Base-by-base conservation (phyloP, 2,888 invertebrate species). In the Stenchaetothrips biformis region DNA sequence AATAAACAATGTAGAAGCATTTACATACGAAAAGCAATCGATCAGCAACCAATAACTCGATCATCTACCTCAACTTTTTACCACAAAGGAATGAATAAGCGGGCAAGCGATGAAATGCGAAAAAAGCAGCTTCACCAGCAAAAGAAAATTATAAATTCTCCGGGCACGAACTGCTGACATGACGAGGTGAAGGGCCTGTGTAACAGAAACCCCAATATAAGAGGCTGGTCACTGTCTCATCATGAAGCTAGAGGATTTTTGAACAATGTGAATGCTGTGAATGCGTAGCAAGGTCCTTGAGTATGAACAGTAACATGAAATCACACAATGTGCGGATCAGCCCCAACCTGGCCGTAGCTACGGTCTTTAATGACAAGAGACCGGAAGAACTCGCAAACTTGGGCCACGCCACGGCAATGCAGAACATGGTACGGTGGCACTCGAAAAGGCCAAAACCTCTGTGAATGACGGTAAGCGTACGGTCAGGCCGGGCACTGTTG, bases 91-190 rank as follows among this genome's bases (percentile, higher is more conserved):
- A 53, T 11, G 13, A 53, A 16, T 49, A 7, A 53, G 53, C 77
- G 27, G n/a, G 37, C 78, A 78, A 7, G n/a, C 8, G 48, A 78
- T 48, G 78, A 48, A 8, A 78, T 78, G 78, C 78, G 9, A n/a
- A 48, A 78, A 37, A 48, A 78, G 21, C 78, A n/a, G 18, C 78
- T 21, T 48, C 6, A 78, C 77, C 77, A 48, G 25, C 21, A 67
- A 21, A 67, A 67, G 18, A 67, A 21, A 59, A 67, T 67, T 1
- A 67, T 7, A 67, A 67, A 67, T 67, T 67, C 67, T 67, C 67
- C 25, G 67, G 67, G 67, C 67, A 21, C 67, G 21, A 67, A 67
- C 9, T 67, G 67, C 21, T 7, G 21, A 21, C 21, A 67, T 67
- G 67, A 67, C 11, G 18, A 6, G 18, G 67, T 67, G 67, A 21